phyloP scores from a whole-genome alignment of 2,797 vertebrate species.

The Cryptoprocta ferox region DNA sequence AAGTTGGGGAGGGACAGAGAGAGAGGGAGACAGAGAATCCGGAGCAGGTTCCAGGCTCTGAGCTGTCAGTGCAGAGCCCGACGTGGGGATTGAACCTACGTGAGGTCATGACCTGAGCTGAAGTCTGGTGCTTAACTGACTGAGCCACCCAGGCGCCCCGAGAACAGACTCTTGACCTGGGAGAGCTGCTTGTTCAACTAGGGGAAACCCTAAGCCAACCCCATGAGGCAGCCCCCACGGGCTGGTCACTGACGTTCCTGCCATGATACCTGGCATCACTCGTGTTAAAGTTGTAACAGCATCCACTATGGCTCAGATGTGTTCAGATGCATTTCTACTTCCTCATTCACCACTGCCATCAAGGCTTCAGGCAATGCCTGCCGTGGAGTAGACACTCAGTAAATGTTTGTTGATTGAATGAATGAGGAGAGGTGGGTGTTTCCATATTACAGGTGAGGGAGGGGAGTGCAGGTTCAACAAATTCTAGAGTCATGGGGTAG shows the following conservation, averaged over 20 bases:
- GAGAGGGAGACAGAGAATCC: too few species aligned
- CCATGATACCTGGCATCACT: neutral
- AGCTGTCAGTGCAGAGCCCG: too few species aligned
- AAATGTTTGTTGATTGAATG: neutral
- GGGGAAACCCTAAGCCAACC: neutral
- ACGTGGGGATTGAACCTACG: too few species aligned
- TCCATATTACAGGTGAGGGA: neutral
- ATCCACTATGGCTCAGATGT: fast-evolving
- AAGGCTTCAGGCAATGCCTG: neutral
- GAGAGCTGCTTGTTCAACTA: neutral
- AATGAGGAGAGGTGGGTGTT: neutral
- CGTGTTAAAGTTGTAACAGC: too few species aligned
- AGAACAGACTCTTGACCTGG: neutral
- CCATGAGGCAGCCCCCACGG: neutral
- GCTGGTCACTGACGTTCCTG: neutral
- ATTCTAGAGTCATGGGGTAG: neutral
- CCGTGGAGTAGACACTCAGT: neutral
- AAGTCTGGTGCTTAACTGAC: too few species aligned
- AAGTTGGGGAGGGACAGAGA: too few species aligned
- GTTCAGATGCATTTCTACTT: neutral
- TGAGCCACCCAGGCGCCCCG: too few species aligned
- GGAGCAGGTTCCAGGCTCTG: too few species aligned
- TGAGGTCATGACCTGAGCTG: too few species aligned
- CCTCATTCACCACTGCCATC: neutral
- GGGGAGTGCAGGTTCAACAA: neutral